Conservation (phyloP, 2,888 invertebrate species). For the Ophion ellenae region DNA sequence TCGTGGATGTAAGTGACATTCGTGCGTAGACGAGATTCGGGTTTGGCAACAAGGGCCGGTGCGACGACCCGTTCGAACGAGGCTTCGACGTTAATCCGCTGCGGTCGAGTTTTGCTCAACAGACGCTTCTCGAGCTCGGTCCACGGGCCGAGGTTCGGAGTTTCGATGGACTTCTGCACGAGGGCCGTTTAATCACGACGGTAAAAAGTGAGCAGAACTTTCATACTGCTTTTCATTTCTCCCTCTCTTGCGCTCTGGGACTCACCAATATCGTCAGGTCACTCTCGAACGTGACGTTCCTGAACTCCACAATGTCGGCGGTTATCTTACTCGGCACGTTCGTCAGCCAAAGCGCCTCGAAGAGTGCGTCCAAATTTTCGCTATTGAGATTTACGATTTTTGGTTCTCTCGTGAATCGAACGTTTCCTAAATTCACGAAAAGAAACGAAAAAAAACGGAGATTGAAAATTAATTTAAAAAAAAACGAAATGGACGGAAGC, state of each 20-base stretch:
- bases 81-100: slow-evolving; percentile 69
- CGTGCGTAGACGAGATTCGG: slow-evolving; percentile 66
- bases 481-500: not conserved
- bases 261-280: slow-evolving; percentile 79
- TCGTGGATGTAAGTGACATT: slow-evolving; percentile 78
- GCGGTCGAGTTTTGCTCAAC: slow-evolving; percentile 75
- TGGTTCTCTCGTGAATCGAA: slow-evolving; percentile 83
- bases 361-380: slow-evolving; percentile 78
- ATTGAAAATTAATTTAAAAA: not conserved
- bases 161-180: slow-evolving; percentile 84
- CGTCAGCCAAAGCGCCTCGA: slow-evolving; percentile 84
- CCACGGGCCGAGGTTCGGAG: slow-evolving; percentile 79
- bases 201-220: not conserved
- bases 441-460: slow-evolving; percentile 62
- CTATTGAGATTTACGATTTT: slow-evolving; percentile 82
- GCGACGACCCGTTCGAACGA: slow-evolving; percentile 65
- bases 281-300: slow-evolving; percentile 78
- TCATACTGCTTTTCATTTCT: not conserved
- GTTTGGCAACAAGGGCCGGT: slow-evolving; percentile 67
- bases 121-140: slow-evolving; percentile 66
- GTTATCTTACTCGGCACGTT: slow-evolving; percentile 79
- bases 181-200: not conserved
- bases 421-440: slow-evolving; percentile 80
- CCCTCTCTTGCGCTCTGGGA: not conserved
- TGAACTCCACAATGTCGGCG: slow-evolving; percentile 76